Conservation (phyloP, 2,113 vertebrate species). For the Pterocles orientalis region DNA sequence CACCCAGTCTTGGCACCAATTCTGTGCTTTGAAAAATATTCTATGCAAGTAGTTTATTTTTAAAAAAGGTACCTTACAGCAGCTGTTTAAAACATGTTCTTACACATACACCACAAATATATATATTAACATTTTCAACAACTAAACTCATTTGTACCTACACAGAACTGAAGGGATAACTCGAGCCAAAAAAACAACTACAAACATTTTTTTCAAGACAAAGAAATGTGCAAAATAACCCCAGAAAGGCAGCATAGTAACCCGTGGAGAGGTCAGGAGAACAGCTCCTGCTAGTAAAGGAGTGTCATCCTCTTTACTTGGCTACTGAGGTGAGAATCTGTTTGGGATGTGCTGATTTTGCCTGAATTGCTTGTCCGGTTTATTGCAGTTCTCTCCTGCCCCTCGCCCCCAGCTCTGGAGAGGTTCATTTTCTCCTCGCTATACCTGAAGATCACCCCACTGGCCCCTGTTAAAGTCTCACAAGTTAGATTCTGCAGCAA, state of each 20-base stretch:
- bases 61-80: conserved; percentile 77
- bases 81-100: conserved; percentile 77
- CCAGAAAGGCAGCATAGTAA: conserved; percentile 60
- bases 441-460: not conserved
- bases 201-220: conserved; percentile 55
- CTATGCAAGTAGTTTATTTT: conserved; percentile 70
- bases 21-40: conserved; percentile 80
- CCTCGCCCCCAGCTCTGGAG: not conserved
- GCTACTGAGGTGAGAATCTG: conserved; percentile 50
- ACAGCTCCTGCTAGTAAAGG: conserved; percentile 54
- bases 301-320: conserved; percentile 36
- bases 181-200: conserved; percentile 51
- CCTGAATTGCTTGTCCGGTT: conserved; percentile 18
- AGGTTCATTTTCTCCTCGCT: not conserved
- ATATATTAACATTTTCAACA: conserved; percentile 84
- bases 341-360: conserved; percentile 65
- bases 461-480: not conserved
- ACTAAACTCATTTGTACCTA: conserved; percentile 82
- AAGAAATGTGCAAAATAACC: conserved; percentile 64
- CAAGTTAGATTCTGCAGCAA: not conserved
- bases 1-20: conserved; percentile 76
- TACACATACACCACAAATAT: conserved; percentile 77
- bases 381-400: not conserved
- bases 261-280: conserved; percentile 5
- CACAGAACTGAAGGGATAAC: conserved; percentile 65